Conservation (phyloP, 2,797 vertebrate genomes). For the Lithobates sylvaticus region DNA sequence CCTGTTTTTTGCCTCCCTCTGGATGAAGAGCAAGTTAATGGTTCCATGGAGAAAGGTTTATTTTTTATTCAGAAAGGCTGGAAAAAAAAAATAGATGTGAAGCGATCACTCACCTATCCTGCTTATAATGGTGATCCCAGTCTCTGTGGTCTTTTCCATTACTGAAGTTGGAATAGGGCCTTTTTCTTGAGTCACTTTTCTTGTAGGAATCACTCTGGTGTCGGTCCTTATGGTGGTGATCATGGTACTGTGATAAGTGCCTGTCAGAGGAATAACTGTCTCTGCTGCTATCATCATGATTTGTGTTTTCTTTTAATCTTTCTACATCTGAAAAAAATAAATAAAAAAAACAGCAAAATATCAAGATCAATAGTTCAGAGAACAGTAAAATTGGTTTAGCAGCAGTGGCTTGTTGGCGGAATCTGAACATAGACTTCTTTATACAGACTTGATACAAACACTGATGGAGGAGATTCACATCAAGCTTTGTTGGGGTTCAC, state of each 20-base stretch:
- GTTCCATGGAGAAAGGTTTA: too few relatives aligned
- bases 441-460: too few relatives aligned
- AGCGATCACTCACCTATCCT: slow-evolving; percentile 76
- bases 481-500: too few relatives aligned
- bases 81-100: not conserved
- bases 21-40: not conserved
- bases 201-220: slow-evolving; percentile 86
- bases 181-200: slow-evolving; percentile 87
- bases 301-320: slow-evolving; percentile 89
- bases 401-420: too few relatives aligned
- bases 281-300: slow-evolving; percentile 96
- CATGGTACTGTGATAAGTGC: slow-evolving; percentile 83
- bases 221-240: slow-evolving; percentile 89
- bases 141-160: slow-evolving; percentile 96
- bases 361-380: not conserved
- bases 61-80: too few relatives aligned
- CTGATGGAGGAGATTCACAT: too few relatives aligned
- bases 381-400: not conserved
- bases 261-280: slow-evolving; percentile 95
- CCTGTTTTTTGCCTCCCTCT: not conserved
- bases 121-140: slow-evolving; percentile 82
- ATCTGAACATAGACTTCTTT: too few relatives aligned
- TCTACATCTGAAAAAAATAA: slow-evolving; percentile 83
- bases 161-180: slow-evolving; percentile 92
- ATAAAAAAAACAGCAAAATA: slow-evolving; percentile 26